Base-by-base conservation (phyloP, 2,888 invertebrate genomes). In the Tupiocoris notatus region DNA sequence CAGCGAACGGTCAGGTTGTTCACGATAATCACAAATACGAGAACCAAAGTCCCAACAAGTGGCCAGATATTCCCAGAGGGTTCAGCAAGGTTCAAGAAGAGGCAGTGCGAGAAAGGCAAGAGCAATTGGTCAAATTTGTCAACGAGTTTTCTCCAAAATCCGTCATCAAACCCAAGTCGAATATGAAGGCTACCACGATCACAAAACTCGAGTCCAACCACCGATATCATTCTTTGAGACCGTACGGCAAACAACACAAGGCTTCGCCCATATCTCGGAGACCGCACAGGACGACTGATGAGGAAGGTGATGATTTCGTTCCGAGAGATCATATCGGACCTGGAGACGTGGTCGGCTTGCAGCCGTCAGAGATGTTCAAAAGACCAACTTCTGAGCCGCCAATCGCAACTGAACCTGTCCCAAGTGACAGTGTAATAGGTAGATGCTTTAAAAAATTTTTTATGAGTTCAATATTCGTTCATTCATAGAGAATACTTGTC, bases 301-400 rank as follows among this genome's bases (percentile, higher is more conserved):
- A 39, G 39, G 39, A 39, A 39, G 12, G 39, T 17, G 6, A 25
- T 18, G 57, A 67, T 22, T 67, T 54, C 17, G 22, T 6, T 16
- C 58, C 70, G 22, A 70, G 59, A 23, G 70, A 70, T 9, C 23
- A 24, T 0, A 59, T 70, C 70, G 20, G 25, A 3, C 59, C 61
- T 3, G 39, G 16, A 6, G 70, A 70, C 25, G 61, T 70, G 1
- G 61, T 70, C n/a, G 70, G 70, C 12, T 57, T 70, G 18, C 7
- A 59, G 24, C 70, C 70, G n/a, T 24, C 70, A 22, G 25, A 61
- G 17, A 23, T 70, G 17, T 70, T 70, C 59, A 70, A 70, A 61
- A 25, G 17, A 23, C 23, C 59, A n/a, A 18, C 25, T 2, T 16
- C 39, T 9, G 39, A 24, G 65, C 1, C 18, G 1, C 67, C 1